phyloP scores from a whole-genome alignment of 1,140 invertebrate genomes.

The Drosophila sp. region DNA sequence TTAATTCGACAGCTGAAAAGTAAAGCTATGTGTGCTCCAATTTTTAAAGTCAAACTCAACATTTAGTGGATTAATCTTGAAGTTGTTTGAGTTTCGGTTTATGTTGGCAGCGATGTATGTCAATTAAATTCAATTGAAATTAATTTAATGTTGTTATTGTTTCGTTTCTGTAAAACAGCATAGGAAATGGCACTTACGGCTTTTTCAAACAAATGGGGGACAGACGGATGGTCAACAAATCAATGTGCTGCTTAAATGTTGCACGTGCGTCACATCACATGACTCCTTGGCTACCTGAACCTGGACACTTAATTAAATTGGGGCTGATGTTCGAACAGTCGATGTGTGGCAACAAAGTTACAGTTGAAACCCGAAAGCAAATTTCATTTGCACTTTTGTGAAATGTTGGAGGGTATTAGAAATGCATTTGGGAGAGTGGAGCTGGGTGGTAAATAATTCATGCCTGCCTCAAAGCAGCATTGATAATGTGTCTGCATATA shows the following conservation, averaged over 20 bases:
- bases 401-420: constrained; percentile 46
- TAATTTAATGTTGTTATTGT: constrained; percentile 68
- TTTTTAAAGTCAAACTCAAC: not conserved
- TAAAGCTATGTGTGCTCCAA: not conserved
- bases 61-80: constrained; percentile 18
- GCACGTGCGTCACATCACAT: constrained; percentile 10
- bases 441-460: constrained; percentile 73
- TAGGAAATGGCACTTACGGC: constrained; percentile 43
- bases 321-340: not conserved
- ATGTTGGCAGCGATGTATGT: constrained; percentile 28
- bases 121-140: constrained; percentile 76
- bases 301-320: constrained; percentile 57
- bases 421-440: constrained; percentile 70
- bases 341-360: constrained; percentile 34
- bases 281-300: constrained; percentile 19
- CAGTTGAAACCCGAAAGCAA: constrained; percentile 33
- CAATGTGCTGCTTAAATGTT: constrained; percentile 8
- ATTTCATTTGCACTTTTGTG: constrained; percentile 73
- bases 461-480: constrained; percentile 30
- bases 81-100: constrained; percentile 12
- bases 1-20: constrained; percentile 1
- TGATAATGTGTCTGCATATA: constrained; percentile 41
- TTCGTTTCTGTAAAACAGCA: constrained; percentile 19
- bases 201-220: constrained; percentile 25
- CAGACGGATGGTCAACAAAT: not conserved